Evolutionary conservation across 2,888 invertebrate genomes (phyloP).

Genomic region (Ctena decussata): DNA sequence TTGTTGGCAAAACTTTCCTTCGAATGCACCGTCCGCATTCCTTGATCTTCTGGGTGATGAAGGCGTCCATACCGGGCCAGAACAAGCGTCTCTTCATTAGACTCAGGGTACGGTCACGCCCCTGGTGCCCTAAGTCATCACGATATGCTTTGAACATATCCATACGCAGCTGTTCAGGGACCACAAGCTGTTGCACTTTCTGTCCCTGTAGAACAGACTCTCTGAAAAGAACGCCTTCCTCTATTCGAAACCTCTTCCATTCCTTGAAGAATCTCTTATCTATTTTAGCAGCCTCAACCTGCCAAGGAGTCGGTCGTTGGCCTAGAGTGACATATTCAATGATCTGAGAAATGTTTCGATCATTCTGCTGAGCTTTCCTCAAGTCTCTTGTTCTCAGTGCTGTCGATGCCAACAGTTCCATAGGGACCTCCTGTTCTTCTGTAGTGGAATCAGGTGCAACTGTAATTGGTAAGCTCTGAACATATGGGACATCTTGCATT

Average conservation of each 20-base stretch:
- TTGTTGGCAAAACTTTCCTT: conserved; percentile 6
- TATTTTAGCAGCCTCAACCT: neutral
- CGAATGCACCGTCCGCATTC: conserved; percentile 23
- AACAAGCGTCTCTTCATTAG: conserved; percentile 5
- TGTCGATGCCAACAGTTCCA: neutral
- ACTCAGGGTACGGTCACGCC: conserved; percentile 1
- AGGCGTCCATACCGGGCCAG: conserved; percentile 31
- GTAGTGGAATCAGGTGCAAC: neutral
- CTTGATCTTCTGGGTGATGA: conserved; percentile 5
- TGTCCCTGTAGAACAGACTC: neutral
- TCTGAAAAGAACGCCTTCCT: neutral
- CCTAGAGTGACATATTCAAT: neutral
- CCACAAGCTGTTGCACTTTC: neutral
- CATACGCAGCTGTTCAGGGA: neutral
- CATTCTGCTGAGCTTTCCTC: neutral
- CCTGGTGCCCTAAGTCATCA: conserved; percentile 25
- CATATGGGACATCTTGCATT: neutral
- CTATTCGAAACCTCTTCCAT: neutral
- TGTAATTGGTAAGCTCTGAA: neutral
- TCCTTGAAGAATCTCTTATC: neutral
- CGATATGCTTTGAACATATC: neutral
- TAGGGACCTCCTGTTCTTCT: neutral
- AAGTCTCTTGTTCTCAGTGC: neutral
- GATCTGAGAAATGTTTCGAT: neutral
- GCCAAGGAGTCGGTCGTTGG: neutral